These are phyloP conservation scores for Perizoma affinitatum DNA, from an alignment of 2,888 invertebrate genomes.

Conservation along the genomic window DNA sequence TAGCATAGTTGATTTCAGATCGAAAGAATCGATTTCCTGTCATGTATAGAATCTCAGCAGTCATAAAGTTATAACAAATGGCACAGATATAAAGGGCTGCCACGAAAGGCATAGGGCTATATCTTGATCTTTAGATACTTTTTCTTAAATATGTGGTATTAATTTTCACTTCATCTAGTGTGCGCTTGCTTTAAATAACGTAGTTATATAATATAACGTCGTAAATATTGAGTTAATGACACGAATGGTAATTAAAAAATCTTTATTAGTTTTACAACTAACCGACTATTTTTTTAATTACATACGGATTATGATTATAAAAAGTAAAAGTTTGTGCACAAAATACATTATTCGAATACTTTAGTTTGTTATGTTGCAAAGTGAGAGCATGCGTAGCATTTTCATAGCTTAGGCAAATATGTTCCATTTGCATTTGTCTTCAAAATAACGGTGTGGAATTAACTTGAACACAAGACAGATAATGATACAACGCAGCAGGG, in stretches of 20 bases:
- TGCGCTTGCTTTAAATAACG: slow-evolving; percentile 3
- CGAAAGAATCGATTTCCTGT: too few relatives aligned
- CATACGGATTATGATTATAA: not conserved
- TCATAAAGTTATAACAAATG: too few relatives aligned
- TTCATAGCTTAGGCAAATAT: slow-evolving; percentile 34
- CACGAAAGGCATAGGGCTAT: too few relatives aligned
- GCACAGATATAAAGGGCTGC: too few relatives aligned
- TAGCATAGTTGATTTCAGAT: too few relatives aligned
- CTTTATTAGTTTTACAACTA: slow-evolving; percentile 11
- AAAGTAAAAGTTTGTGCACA: not conserved
- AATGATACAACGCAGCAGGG: not conserved
- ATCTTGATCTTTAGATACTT: too few relatives aligned
- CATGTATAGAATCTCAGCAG: too few relatives aligned
- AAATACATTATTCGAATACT: not conserved
- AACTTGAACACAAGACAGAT: slow-evolving; percentile 16
- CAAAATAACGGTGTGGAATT: slow-evolving; percentile 42
- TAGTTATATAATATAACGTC: slow-evolving; percentile 11
- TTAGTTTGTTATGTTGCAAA: not conserved
- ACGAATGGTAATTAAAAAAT: slow-evolving; percentile 21
- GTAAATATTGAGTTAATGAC: slow-evolving; percentile 1
- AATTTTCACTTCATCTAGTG: not conserved
- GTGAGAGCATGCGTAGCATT: slow-evolving; percentile 31
- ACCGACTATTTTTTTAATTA: not conserved
- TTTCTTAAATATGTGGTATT: too few relatives aligned
- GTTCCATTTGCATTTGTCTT: slow-evolving; percentile 47